Evolutionary conservation across 2,888 invertebrate genomes (phyloP).

Genomic region (Coelopa pilipes): DNA sequence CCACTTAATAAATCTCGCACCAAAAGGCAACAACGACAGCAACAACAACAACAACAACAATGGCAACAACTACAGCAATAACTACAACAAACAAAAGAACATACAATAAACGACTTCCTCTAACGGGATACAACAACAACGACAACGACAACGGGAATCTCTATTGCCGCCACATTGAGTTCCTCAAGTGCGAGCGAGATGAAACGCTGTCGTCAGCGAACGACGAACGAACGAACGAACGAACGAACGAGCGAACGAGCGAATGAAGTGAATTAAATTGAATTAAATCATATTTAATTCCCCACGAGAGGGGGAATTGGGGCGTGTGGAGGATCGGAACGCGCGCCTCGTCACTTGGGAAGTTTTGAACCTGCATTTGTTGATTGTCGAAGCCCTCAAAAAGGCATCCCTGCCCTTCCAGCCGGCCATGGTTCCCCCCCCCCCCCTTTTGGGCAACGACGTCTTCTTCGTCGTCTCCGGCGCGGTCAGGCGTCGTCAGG

Average conservation of each 20-base stretch:
- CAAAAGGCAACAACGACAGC: background rate
- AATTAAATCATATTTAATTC: no score
- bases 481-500: no score
- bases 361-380: no score
- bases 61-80: background rate
- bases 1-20: background rate
- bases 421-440: no score
- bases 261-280: no score
- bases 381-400: no score
- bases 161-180: background rate
- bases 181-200: background rate
- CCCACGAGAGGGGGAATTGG: background rate
- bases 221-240: background rate
- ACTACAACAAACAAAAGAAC: background rate
- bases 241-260: background rate
- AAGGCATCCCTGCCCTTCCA: no score
- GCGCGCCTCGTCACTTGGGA: no score
- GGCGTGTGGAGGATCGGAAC: no score
- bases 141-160: background rate
- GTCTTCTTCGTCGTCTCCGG: no score
- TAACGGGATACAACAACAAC: background rate
- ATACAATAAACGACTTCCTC: constrained; percentile 17
- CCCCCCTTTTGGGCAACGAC: no score
- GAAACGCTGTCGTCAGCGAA: no score
- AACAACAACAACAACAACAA: background rate